phyloP scores from a whole-genome alignment of 2,888 invertebrate genomes.

The Dicyrtomina minuta region DNA sequence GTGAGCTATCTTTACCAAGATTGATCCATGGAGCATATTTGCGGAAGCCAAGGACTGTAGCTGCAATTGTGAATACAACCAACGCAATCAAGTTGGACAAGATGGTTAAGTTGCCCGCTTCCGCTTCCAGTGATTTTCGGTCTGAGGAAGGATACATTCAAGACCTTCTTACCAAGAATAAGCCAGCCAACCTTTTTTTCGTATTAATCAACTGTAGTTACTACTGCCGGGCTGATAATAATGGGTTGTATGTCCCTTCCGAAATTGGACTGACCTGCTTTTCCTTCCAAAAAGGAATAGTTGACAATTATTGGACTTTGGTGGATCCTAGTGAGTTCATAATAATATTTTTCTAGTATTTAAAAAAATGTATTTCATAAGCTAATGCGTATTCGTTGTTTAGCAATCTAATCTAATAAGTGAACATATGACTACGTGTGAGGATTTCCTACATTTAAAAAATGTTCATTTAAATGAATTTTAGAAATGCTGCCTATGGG shows the following conservation, averaged over 20 bases:
- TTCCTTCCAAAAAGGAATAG: neutral
- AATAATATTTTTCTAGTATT: neutral
- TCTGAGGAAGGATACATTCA: neutral
- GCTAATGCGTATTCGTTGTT: too few relatives aligned
- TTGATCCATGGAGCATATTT: too few relatives aligned
- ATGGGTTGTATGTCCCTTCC: neutral
- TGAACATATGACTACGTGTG: too few relatives aligned
- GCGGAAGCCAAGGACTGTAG: too few relatives aligned
- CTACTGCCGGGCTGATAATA: neutral
- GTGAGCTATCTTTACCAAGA: too few relatives aligned
- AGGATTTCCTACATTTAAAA: too few relatives aligned
- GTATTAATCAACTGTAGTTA: conserved; percentile 2
- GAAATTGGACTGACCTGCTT: conserved; percentile 1
- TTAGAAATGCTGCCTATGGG: neutral
- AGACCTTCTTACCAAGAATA: neutral
- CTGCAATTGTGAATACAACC: too few relatives aligned
- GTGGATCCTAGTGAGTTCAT: neutral
- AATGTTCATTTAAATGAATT: neutral
- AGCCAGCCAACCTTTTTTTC: neutral
- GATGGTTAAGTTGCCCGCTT: too few relatives aligned
- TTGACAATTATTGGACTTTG: conserved; percentile 8
- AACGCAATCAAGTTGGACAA: too few relatives aligned
- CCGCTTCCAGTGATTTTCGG: too few relatives aligned
- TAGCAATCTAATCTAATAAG: too few relatives aligned
- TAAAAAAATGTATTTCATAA: neutral